phyloP scores from a whole-genome alignment of 2,888 invertebrate genomes.

The Pammene fasciana region DNA sequence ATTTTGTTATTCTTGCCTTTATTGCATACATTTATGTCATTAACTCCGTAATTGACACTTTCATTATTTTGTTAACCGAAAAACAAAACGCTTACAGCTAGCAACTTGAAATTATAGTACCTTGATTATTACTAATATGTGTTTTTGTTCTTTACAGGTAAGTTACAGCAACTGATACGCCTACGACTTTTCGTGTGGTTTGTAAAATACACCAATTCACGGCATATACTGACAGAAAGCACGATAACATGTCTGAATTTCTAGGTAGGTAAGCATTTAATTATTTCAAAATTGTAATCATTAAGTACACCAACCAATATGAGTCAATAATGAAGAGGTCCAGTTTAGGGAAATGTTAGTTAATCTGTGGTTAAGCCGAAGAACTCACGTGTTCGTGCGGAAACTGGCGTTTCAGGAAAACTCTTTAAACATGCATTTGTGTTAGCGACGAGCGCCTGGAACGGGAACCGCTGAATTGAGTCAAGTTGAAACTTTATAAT shows the following conservation, averaged over 20 bases:
- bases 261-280: too few relatives aligned
- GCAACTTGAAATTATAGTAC: not conserved
- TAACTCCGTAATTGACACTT: slow-evolving; percentile 1
- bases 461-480: slow-evolving; percentile 57
- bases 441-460: slow-evolving; percentile 48
- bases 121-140: not conserved
- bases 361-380: slow-evolving; percentile 1
- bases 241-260: not conserved
- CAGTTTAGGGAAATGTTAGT: not conserved
- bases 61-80: not conserved
- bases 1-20: slow-evolving; percentile 11
- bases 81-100: not conserved
- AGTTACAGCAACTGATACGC: not conserved
- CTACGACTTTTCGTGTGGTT: not conserved
- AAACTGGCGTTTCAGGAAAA: slow-evolving; percentile 46
- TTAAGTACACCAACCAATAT: not conserved
- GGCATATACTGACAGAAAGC: not conserved
- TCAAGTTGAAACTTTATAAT: slow-evolving; percentile 72
- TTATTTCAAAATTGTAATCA: too few relatives aligned
- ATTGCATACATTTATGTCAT: slow-evolving; percentile 13
- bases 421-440: slow-evolving; percentile 59
- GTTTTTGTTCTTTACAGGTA: slow-evolving; percentile 35
- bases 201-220: not conserved
- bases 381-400: slow-evolving; percentile 5
- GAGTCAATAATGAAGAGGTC: not conserved